Evolutionary conservation across 2,888 invertebrate genomes (phyloP), one percentile per base, ranked within the genome.

Genomic region (Macaria notata): DNA sequence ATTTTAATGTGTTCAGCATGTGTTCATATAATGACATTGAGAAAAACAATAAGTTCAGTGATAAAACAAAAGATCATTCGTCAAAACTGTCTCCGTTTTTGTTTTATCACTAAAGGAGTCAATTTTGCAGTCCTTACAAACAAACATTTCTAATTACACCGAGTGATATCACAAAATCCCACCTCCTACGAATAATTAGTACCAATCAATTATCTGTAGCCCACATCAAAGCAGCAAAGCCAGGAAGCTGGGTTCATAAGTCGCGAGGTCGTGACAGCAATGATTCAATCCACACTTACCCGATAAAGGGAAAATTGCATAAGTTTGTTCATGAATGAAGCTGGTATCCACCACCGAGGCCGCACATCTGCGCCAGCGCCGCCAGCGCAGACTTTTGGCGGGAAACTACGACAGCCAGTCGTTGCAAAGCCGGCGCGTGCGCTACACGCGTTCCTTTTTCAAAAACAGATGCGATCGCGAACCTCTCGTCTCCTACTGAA

Each of bases 401-500:
- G 84, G 86, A 90, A 90, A 85, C 78, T 70, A 69, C 76, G 70
- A 76, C 54, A 67, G 73, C 78, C 83, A 90, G 89, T 89, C 76
- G 72, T 75, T 81, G 77, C 76, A 75, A 77, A 81, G 79, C 76
- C 83, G 80, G 87, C 88, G 89, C 86, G 87, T 83, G 87, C 85
- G 88, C 82, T 73, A 76, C 91, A 89, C 91, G 92, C 88, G 88
- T 86, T 73, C 77, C 68, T 73, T 75, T 63, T 69, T 72, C 71
- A 68, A 69, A 78, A 75, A 72, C 74, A 80, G 75, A 87, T 84
- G 80, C 83, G 83, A 85, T 85, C 87, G 87, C 84, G 85, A 80
- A 80, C 85, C 81, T 83, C 83, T 86, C 81, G 84, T 88, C 86
- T 84, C 81, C 81, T 82, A 83, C 80, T 84, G 79, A 83, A 86